Conservation (phyloP, 2,113 vertebrate genomes). For the Romanogobio albipinnatus region DNA sequence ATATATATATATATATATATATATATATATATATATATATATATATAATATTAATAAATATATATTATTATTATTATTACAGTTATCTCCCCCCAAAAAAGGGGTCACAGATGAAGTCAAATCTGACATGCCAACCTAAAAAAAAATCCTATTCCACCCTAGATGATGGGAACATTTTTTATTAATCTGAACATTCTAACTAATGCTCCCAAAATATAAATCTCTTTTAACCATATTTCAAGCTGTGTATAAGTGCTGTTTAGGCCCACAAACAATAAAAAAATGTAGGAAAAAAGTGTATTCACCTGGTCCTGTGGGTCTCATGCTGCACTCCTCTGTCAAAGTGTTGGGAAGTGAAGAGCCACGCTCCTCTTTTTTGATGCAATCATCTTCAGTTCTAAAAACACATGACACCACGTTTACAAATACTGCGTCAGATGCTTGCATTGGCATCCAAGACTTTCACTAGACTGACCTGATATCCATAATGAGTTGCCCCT, state of each 20-base stretch:
- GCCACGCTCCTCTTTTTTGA: slow-evolving; percentile 70
- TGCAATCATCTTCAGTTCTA: slow-evolving; percentile 72
- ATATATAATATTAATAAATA: too few relatives aligned
- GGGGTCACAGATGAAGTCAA: background rate
- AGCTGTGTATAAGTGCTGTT: background rate
- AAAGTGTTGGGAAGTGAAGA: slow-evolving; percentile 74
- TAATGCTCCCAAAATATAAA: background rate
- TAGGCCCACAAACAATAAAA: background rate
- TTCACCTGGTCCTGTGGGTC: slow-evolving; percentile 78
- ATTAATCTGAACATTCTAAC: background rate
- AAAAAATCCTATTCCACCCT: background rate
- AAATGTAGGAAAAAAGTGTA: background rate
- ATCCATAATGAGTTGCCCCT: slow-evolving; percentile 75
- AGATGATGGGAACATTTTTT: too few relatives aligned
- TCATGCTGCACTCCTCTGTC: slow-evolving; percentile 84
- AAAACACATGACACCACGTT: background rate
- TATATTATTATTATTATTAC: background rate
- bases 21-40: too few relatives aligned
- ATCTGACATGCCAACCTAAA: background rate
- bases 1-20: too few relatives aligned
- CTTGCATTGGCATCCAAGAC: background rate
- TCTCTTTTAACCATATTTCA: background rate
- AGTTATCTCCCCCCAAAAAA: background rate
- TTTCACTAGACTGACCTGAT: slow-evolving; percentile 67
- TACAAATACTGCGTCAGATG: background rate